Evolutionary conservation across 2,113 vertebrate genomes (phyloP), one percentile per base, ranked within the genome.

Genomic region (Gopherus flavomarginatus): DNA sequence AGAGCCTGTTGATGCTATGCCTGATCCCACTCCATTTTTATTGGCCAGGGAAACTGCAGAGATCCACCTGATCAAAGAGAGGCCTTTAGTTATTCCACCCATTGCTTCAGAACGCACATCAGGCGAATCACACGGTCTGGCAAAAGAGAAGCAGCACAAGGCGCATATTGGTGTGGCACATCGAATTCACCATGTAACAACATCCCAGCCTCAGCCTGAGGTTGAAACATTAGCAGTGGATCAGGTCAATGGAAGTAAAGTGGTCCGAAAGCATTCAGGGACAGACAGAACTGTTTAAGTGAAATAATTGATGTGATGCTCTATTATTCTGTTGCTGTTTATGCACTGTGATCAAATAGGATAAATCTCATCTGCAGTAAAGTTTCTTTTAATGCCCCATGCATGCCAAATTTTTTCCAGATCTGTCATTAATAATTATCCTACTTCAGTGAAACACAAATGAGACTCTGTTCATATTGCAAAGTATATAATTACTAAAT

Each of bases 21-120:
- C 99, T 0, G 99, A 99, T 95, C 99, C 99, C 81, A 99, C 99
- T 0, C 99, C 99, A 0, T 99, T 99, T 82, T 98, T 99, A 59
- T 97, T 99, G 98, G 99, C 99, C 88, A 95, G 99, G 86, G 99
- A 99, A 1, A 96, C 98, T 0, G 97, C 98, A 0, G 99, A 99
- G 82, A 98, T 98, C 0, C 99, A 99, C 47, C 97, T 99, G 3
- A 85, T 99, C 44, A 99, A 99, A 92, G 99, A 99, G 93, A 97
- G 99, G 95, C 99, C 99, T 0, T 88, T 99, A 1, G 99, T 99
- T 26, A 99, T 99, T 42, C 99, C 99, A 0, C 99, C 99, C 2
- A 99, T 99, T 4, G 94, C 98, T 4, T 98, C 99, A 0, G 98
- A 99, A 31, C 99, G 99, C 44, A 26, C 97, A 1, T 10, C 90